Evolutionary conservation across 2,888 invertebrate species (phyloP).

Genomic region (Caenorhabditis japonica): DNA sequence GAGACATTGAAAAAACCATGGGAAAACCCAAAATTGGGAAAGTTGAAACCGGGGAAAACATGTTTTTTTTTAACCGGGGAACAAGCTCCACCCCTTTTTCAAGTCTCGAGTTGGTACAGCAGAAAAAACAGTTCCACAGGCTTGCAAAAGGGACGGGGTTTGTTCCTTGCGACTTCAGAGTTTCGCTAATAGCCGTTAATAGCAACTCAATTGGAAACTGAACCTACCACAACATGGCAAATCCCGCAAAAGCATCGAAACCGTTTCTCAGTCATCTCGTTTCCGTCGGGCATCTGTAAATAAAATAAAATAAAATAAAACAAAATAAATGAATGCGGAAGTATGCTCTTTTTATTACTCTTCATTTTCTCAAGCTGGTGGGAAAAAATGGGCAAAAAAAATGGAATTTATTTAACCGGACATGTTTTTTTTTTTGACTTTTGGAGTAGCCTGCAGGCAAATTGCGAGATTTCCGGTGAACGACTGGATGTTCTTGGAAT

Average conservation of each 20-base stretch:
- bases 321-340: not conserved
- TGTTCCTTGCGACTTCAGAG: too few relatives aligned
- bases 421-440: too few relatives aligned
- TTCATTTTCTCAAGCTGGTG: not conserved
- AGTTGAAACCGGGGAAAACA: not conserved
- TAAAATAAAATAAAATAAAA: constrained; percentile 3
- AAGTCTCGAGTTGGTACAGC: not conserved
- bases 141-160: too few relatives aligned
- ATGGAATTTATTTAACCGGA: too few relatives aligned
- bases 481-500: too few relatives aligned
- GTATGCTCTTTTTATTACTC: not conserved
- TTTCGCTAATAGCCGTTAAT: too few relatives aligned
- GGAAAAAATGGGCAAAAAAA: not conserved
- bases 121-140: too few relatives aligned
- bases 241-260: constrained; percentile 71
- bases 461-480: too few relatives aligned
- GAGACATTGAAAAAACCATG: not conserved
- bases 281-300: constrained; percentile 53
- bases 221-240: constrained; percentile 70
- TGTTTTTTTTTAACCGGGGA: not conserved
- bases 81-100: too few relatives aligned
- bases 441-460: too few relatives aligned
- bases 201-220: too few relatives aligned
- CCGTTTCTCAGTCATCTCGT: constrained; percentile 53
- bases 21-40: not conserved